Base-by-base conservation (phyloP, 2,888 invertebrate species). In the Acronicta aceris region DNA sequence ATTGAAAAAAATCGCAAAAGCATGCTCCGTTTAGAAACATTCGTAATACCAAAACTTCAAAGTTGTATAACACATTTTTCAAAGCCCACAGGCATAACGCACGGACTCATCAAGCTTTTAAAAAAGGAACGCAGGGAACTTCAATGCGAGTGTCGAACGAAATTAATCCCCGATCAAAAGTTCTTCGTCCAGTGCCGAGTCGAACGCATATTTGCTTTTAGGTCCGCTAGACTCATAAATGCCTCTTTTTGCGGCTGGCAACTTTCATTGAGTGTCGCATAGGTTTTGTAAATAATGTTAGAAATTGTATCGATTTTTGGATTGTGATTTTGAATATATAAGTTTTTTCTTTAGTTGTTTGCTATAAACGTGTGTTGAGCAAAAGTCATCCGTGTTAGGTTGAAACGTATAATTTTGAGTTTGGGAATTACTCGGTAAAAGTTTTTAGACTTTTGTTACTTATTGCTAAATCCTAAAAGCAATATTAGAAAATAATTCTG, bases 111-210 rank as follows among this genome's bases (percentile, higher is more conserved):
- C 30, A 40, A 65, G 38, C 45, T 60, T 42, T 47, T 41, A 41
- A 43, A 59, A 62, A 71, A 75, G 8, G 30, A 64, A 55, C n/a
- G 30, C 15, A 51, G 8, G 15, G 42, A 45, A 50, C 25, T 13
- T 71, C 53, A 40, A 38, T 72, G 53, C 54, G 49, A 61, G 57
- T 68, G 73, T 73, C 47, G 69, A 66, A 60, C 46, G 75, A 73
- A 82, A 81, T 84, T 83, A 86, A 85, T 82, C 81, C 78, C 65
- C 75, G 81, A 81, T 82, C 79, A 84, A 84, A 85, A 82, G 80
- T 86, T 82, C 65, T 59, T 67, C 69, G 74, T 74, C 40, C 59
- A 52, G 41, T 66, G 60, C 46, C 50, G 56, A 65, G 60, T 59
- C 58, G 50, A 67, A 70, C 59, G 65, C 64, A 76, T 82, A 78